Evolutionary conservation across 2,888 invertebrate species (phyloP), one percentile per base, ranked within the genome.

Genomic region (Dryadula phaetusa): DNA sequence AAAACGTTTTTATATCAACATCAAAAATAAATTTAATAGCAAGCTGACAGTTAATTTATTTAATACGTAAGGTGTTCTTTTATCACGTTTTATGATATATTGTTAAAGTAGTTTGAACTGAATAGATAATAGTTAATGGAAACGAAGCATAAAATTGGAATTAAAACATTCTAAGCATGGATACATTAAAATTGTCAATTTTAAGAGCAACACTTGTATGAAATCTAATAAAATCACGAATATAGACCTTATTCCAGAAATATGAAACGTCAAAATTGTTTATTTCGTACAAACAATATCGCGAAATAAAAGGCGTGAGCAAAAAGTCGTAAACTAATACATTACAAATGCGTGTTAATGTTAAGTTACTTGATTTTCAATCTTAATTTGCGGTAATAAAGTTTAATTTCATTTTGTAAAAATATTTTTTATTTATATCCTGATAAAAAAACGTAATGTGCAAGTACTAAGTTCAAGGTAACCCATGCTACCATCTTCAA

Each of bases 391-490:
- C 2, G 3, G 4, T 0, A 1, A 28, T 64, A 64, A 56, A 34
- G 56, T 49, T 6, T 40, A 62, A 22, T 34, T 46, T 68, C 47
- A 40, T 16, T 4, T 65, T n/a, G n/a, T n/a, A n/a, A n/a, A 14
- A 2, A 47, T n/a, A 22, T 14, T 44, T 25, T 3, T 49, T 52
- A 67, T 37, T 22, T 56, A 56, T 65, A 62, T 32, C 25, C 22
- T 49, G 52, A 61, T 68, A 65, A 69, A 65, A 65, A 65, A 18
- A 6, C 40, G 14, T 49, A 46, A 37, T 64, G 32, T 54, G 61
- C 42, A 62, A 58, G 69, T 65, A 46, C 37, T 65, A 70, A 70
- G 72, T 72, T 72, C 72, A 72, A 72, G 72, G 72, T 47, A 44
- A 52, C 22, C 49, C 40, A 62, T 42, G 49, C 34, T 12, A 18